Conservation (phyloP, 2,888 invertebrate species). For the Patella caerulea region DNA sequence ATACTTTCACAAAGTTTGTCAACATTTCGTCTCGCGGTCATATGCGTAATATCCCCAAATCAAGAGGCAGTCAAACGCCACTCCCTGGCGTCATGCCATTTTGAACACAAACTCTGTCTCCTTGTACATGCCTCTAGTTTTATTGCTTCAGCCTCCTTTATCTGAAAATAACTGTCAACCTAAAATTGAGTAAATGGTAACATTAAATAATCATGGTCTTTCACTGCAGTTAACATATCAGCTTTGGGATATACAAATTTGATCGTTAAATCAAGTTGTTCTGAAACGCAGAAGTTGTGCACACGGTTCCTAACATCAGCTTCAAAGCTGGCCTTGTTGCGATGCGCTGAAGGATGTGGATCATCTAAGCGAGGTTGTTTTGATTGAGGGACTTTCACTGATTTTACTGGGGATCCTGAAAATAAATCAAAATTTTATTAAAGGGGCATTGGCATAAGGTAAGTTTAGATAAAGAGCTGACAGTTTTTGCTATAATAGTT, state of each 20-base stretch:
- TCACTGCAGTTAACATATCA: not conserved
- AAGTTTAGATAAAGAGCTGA: too few relatives aligned
- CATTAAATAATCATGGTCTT: constrained; percentile 19
- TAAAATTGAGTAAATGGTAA: constrained; percentile 14
- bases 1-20: not conserved
- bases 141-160: not conserved
- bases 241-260: constrained; percentile 1
- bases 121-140: too few relatives aligned
- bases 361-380: constrained; percentile 15
- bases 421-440: too few relatives aligned
- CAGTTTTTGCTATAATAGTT: too few relatives aligned
- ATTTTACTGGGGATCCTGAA: too few relatives aligned
- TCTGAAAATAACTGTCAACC: not conserved
- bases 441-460: too few relatives aligned
- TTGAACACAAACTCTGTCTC: too few relatives aligned
- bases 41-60: not conserved
- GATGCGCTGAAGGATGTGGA: constrained; percentile 24
- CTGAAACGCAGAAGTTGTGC: not conserved
- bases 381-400: not conserved
- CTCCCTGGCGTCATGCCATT: not conserved
- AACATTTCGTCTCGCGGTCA: not conserved
- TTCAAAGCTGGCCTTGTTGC: constrained; percentile 20
- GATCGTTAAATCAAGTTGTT: not conserved
- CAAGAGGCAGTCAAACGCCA: too few relatives aligned
- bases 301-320: constrained; percentile 13